phyloP scores from a whole-genome alignment of 2,797 vertebrate species.

The Lophotriccus pileatus region DNA sequence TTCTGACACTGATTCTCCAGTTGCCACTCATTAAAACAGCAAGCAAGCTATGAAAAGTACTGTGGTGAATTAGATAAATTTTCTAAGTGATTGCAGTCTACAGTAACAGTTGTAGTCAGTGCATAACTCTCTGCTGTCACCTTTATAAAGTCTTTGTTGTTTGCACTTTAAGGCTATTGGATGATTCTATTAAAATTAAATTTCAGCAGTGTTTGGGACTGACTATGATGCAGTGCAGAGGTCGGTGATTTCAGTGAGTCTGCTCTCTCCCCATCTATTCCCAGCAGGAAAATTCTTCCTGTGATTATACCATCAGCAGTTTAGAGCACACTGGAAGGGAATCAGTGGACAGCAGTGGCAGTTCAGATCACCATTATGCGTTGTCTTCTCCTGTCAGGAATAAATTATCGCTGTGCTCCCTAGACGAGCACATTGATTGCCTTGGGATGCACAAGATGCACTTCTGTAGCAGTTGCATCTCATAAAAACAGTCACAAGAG shows the following conservation, averaged over 20 bases:
- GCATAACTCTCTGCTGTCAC: not conserved
- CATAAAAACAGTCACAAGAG: slow-evolving; percentile 14
- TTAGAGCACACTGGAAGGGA: not conserved
- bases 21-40: not conserved
- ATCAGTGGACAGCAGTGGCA: not conserved
- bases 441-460: not conserved
- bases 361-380: not conserved
- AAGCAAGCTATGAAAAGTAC: not conserved
- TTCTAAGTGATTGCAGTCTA: not conserved
- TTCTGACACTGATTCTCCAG: not conserved
- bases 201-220: not conserved
- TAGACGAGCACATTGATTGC: not conserved
- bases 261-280: not conserved
- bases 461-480: slow-evolving; percentile 9
- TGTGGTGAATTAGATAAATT: not conserved
- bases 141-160: not conserved
- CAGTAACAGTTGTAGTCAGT: not conserved
- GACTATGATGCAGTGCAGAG: not conserved
- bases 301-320: not conserved
- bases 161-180: not conserved
- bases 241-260: not conserved
- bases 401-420: not conserved
- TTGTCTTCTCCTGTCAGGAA: not conserved
- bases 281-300: not conserved
- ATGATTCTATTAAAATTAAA: not conserved